Base-by-base conservation (phyloP, 2,888 invertebrate genomes). In the Calameuta filiformis region DNA sequence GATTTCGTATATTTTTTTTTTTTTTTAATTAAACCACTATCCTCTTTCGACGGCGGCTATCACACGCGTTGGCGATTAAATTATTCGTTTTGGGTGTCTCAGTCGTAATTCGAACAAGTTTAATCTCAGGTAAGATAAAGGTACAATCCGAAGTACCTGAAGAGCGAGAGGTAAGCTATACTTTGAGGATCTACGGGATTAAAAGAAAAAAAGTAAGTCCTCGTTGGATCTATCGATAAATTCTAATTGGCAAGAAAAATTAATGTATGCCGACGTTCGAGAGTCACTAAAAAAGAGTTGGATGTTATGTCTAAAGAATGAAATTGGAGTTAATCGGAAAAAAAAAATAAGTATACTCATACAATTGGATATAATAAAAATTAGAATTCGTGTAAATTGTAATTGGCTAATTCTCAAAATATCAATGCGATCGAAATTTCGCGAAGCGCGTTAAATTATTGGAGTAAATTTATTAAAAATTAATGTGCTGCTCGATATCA, bases 111-210 rank as follows among this genome's bases (percentile, higher is more conserved):
- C 81, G 77, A 82, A 79, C 73, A 76, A 79, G 77, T 79, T 81
- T 81, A 74, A 83, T 77, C 80, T 87, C 82, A 83, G 82, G 83
- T 82, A 80, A 79, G 81, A 86, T 81, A 77, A 81, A 80, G 82
- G 85, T 87, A 86, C 83, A 85, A 87, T 84, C 34, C 34, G 69
- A 68, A 82, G 83, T 86, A 87, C 85, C 85, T 86, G 83, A 84
- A 68, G 33, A 74, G 40, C n/a, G 68, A 34, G 73, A 82, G 83
- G 75, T 83, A 80, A 83, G 78, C 68, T 78, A 56, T 76, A 34
- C 33, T 73, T 31, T 71, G 33, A 68, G 35, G 30, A 77, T 71
- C 69, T 35, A 35, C 3, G 3, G 31, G 11, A 75, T 15, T 37
- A 40, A 69, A 31, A 33, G 3, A 33, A 40, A 12, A 69, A 23